Evolutionary conservation across 2,888 invertebrate genomes (phyloP).

Genomic region (Amiota mariae): DNA sequence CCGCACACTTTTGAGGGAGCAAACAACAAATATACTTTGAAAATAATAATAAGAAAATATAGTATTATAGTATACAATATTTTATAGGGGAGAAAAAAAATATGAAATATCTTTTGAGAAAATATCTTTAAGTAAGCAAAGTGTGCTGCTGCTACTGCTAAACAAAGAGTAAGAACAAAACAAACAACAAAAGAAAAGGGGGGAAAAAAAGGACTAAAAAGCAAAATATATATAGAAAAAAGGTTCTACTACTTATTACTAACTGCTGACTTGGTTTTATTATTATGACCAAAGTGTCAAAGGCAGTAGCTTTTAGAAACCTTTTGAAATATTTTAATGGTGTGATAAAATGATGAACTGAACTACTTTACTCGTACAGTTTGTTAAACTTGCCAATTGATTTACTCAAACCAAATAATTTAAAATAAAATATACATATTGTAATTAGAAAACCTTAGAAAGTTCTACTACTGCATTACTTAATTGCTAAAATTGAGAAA

Average conservation of each 20-base stretch:
- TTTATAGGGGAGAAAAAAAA: constrained; percentile 17
- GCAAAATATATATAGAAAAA: constrained; percentile 37
- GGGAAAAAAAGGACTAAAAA: not conserved
- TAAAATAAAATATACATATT: too few species aligned
- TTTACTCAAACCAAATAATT: constrained; percentile 53
- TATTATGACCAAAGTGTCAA: constrained; percentile 57
- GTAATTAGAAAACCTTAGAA: too few species aligned
- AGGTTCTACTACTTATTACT: too few species aligned
- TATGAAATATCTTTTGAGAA: constrained; percentile 51
- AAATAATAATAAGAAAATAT: constrained; percentile 42
- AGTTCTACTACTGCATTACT: too few species aligned
- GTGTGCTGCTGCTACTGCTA: not conserved
- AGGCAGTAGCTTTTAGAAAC: constrained; percentile 36
- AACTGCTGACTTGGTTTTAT: too few species aligned
- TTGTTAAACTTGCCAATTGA: constrained; percentile 58
- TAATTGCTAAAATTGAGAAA: too few species aligned
- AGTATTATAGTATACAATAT: not conserved
- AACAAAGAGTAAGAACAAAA: constrained; percentile 5
- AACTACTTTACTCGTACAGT: constrained; percentile 61
- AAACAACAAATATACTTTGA: constrained; percentile 28
- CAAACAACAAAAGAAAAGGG: constrained; percentile 38
- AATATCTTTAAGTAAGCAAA: constrained; percentile 41
- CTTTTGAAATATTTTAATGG: too few species aligned
- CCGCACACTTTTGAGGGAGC: constrained; percentile 22
- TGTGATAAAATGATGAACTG: constrained; percentile 54